phyloP scores from a whole-genome alignment of 2,113 vertebrate species.

The Antechinus flavipes region DNA sequence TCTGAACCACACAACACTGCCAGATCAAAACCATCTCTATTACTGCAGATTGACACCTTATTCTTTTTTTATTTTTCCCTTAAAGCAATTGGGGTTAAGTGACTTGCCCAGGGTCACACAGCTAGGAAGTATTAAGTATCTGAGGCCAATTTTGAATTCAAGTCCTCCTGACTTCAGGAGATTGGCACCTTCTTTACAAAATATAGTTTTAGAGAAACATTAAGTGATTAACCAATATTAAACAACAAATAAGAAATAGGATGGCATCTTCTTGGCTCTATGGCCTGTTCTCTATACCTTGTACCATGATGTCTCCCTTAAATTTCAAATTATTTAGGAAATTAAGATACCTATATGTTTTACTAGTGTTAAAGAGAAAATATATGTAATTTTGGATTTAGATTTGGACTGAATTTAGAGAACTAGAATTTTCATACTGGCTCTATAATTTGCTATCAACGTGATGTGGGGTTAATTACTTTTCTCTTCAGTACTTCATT shows the following conservation, averaged over 20 bases:
- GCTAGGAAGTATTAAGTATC: no score
- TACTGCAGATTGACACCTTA: background rate
- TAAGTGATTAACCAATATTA: background rate
- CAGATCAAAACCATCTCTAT: background rate
- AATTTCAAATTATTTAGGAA: background rate
- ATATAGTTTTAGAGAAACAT: background rate
- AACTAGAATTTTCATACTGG: background rate
- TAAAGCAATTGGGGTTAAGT: no score
- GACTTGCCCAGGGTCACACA: no score
- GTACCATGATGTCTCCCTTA: background rate
- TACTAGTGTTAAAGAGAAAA: background rate
- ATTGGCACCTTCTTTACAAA: no score
- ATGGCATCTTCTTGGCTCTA: background rate
- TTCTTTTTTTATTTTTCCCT: no score
- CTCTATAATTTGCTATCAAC: background rate
- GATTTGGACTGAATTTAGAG: background rate
- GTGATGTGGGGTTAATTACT: background rate
- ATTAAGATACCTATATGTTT: background rate
- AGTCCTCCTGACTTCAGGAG: no score
- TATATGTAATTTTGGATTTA: background rate
- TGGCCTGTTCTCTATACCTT: background rate
- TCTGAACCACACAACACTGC: background rate
- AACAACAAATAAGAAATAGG: background rate
- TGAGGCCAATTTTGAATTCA: no score
- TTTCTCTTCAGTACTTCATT: background rate